Evolutionary conservation across 2,113 vertebrate species (phyloP).

Genomic region (Esox niger): DNA sequence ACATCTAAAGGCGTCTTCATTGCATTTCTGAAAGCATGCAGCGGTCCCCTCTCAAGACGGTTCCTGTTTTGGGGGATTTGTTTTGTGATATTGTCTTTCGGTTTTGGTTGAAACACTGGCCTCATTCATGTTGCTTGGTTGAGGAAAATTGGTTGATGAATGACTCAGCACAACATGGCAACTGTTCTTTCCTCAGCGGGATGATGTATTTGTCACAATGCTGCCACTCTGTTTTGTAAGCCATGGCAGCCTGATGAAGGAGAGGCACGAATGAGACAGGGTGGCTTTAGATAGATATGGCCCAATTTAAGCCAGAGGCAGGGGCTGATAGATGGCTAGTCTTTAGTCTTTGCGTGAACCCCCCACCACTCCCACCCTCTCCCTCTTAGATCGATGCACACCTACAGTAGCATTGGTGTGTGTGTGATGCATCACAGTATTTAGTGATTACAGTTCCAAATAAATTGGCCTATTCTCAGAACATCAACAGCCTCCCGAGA

Average conservation of each 20-base stretch:
- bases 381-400: conserved; percentile 46
- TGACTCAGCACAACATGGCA: conserved; percentile 35
- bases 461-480: conserved; percentile 70
- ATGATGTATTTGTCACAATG: conserved; percentile 25
- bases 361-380: too few species aligned
- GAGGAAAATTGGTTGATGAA: neutral
- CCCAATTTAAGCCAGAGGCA: conserved; percentile 47
- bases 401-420: conserved; percentile 26
- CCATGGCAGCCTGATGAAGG: conserved; percentile 33
- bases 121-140: neutral
- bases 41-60: neutral
- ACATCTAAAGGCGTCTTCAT: neutral
- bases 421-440: conserved; percentile 72
- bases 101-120: neutral
- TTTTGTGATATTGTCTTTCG: neutral
- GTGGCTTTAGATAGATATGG: conserved; percentile 50
- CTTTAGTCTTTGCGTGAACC: conserved; percentile 36
- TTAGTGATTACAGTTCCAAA: conserved; percentile 75
- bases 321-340: conserved; percentile 55
- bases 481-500: conserved; percentile 64
- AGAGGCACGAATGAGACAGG: conserved; percentile 14
- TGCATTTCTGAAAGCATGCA: neutral
- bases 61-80: neutral
- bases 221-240: conserved; percentile 39
- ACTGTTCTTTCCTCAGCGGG: conserved; percentile 21